A percentile compares a stretch with the other conserved stretches of the same genome.
Conservation (phyloP, 2,113 vertebrate species). For the Triplophysa dalaica region DNA sequence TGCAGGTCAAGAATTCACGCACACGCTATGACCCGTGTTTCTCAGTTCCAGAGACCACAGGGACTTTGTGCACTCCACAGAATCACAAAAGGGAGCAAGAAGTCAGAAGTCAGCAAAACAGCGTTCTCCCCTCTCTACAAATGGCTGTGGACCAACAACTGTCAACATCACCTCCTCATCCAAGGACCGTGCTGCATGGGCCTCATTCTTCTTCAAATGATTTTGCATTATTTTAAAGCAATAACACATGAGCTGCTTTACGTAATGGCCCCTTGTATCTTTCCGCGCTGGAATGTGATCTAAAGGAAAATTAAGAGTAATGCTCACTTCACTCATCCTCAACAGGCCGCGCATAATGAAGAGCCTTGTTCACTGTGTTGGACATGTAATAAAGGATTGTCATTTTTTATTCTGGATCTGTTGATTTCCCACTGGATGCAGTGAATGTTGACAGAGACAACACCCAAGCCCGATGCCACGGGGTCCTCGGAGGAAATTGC, state of each 20-base stretch:
- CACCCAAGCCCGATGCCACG: slow-evolving; percentile 31
- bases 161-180: slow-evolving; percentile 25
- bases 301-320: slow-evolving; percentile 41
- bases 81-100: slow-evolving; percentile 22
- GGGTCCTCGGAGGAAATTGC: slow-evolving; percentile 45
- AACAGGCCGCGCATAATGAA: slow-evolving; percentile 8
- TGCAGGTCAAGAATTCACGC: not conserved
- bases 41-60: slow-evolving; percentile 3
- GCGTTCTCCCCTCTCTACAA: not conserved
- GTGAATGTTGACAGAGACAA: slow-evolving; percentile 42
- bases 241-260: slow-evolving; percentile 42
- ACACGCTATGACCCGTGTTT: slow-evolving; percentile 12
- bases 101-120: slow-evolving; percentile 48
- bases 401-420: slow-evolving; percentile 31
- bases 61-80: slow-evolving; percentile 1
- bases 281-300: slow-evolving; percentile 27
- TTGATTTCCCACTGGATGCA: slow-evolving; percentile 15
- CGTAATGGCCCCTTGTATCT: slow-evolving; percentile 10
- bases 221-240: slow-evolving; percentile 8
- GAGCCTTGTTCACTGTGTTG: slow-evolving; percentile 19
- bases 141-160: slow-evolving; percentile 8
- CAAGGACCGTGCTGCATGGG: slow-evolving; percentile 22
- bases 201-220: slow-evolving; percentile 22
- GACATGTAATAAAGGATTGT: slow-evolving; percentile 38
- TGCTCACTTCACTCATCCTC: slow-evolving; percentile 13